These are phyloP conservation scores for Lasaia peninsularis DNA, from an alignment of 1,140 invertebrate genomes.

Conservation along the genomic window DNA sequence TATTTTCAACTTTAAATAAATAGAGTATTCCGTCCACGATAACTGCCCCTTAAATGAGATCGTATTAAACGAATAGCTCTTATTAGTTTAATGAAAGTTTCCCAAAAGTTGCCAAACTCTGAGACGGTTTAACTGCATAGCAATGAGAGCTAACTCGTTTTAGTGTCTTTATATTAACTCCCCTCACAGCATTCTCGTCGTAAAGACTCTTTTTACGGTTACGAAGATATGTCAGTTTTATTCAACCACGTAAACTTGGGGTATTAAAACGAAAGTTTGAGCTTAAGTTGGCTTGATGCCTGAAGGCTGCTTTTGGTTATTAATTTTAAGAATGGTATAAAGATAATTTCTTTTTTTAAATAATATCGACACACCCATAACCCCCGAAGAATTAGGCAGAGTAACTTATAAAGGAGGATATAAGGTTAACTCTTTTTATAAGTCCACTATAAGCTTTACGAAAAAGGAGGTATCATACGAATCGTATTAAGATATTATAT, in stretches of 20 bases:
- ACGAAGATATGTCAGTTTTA: conserved; percentile 1
- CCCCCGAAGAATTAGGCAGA: no score
- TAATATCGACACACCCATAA: no score
- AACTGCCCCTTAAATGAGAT: not conserved
- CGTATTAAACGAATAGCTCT: not conserved
- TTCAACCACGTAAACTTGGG: not conserved
- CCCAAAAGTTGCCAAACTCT: not conserved
- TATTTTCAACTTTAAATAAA: no score
- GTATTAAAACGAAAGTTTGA: not conserved
- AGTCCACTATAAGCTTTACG: no score
- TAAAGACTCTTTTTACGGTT: conserved; percentile 4
- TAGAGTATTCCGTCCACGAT: no score
- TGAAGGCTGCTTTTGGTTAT: not conserved
- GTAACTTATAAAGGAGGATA: no score
- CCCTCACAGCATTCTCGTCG: not conserved
- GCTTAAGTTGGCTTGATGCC: not conserved
- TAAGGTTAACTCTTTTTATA: no score
- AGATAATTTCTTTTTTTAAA: no score
- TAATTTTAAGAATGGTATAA: not conserved
- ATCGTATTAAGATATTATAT: no score
- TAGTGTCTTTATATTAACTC: conserved; percentile 2
- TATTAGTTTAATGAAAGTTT: conserved; percentile 2
- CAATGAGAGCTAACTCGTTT: not conserved
- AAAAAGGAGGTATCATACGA: no score
- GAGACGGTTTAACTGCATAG: conserved; percentile 3